phyloP scores from a whole-genome alignment of 2,888 invertebrate genomes.

The Andricus quercusramuli region DNA sequence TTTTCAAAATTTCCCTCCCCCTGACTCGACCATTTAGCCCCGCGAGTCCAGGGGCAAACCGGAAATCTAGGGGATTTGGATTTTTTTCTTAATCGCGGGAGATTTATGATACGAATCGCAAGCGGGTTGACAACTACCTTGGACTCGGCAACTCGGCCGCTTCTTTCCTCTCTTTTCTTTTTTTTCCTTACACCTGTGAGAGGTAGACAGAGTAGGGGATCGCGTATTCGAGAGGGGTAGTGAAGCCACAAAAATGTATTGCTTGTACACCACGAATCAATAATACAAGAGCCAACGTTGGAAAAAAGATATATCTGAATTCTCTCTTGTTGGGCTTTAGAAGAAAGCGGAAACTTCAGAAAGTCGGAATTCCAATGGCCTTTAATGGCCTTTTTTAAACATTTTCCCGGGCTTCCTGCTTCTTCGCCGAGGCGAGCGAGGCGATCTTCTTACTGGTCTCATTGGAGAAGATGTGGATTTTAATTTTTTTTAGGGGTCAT shows the following conservation, averaged over 20 bases:
- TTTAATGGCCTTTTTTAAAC: neutral
- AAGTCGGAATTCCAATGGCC: neutral
- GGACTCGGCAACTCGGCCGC: slow-evolving; percentile 61
- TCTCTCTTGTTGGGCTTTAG: slow-evolving; percentile 24
- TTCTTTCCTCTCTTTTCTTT: slow-evolving; percentile 64
- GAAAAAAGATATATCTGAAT: slow-evolving; percentile 57
- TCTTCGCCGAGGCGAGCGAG: no score
- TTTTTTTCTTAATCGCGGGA: slow-evolving; percentile 7
- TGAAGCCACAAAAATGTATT: slow-evolving; percentile 74
- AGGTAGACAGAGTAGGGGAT: slow-evolving; percentile 68
- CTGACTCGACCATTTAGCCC: neutral
- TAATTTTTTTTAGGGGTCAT: no score
- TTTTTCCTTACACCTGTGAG: slow-evolving; percentile 69
- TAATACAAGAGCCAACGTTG: slow-evolving; percentile 61
- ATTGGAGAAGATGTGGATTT: no score
- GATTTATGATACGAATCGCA: slow-evolving; percentile 21
- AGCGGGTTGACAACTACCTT: slow-evolving; percentile 40
- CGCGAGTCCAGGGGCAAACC: neutral
- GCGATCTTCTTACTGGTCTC: no score
- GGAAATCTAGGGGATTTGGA: neutral
- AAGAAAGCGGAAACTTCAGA: neutral
- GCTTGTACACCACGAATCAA: slow-evolving; percentile 73
- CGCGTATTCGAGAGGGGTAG: slow-evolving; percentile 71
- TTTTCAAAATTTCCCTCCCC: neutral
- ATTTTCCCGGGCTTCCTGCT: neutral